phyloP scores from a whole-genome alignment of 37 sponge, comb jelly and placozoan species.

The Cladorhizidae sp. region DNA sequence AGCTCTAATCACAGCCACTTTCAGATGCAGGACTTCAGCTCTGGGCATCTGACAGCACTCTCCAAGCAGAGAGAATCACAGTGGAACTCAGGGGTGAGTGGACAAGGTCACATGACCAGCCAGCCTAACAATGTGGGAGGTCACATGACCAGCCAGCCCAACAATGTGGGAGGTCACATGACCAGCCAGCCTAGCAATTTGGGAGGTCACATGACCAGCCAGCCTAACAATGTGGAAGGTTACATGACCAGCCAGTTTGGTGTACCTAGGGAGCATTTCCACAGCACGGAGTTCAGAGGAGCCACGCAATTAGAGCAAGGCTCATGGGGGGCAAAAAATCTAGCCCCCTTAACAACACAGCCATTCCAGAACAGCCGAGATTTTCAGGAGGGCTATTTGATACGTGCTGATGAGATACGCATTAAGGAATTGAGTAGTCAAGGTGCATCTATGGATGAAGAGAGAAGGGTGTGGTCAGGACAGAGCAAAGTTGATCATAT shows the following conservation, averaged over 20 bases:
- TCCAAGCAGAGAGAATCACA: not conserved
- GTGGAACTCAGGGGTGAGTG: constrained; percentile 6
- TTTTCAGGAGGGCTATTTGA: not conserved
- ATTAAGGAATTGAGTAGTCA: not conserved
- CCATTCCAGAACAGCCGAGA: too few relatives aligned
- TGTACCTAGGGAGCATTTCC: not conserved
- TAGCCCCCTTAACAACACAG: too few relatives aligned
- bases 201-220: constrained; percentile 7
- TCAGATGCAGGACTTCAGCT: not conserved
- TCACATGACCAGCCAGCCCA: not conserved
- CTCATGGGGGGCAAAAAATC: not conserved
- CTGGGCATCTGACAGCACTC: not conserved
- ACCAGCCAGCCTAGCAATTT: not conserved
- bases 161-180: constrained; percentile 8
- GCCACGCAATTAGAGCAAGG: not conserved
- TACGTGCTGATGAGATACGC: not conserved
- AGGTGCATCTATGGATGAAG: too few relatives aligned
- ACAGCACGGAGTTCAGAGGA: constrained; percentile 5
- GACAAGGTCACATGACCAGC: constrained; percentile 27
- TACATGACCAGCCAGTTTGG: constrained; percentile 5
- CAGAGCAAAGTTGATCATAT: too few relatives aligned
- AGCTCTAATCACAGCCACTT: not conserved
- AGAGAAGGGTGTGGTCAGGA: too few relatives aligned
- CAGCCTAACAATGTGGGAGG: not conserved
- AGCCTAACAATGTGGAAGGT: not conserved